Percentiles rank a stretch among this genome's conserved stretches.
phyloP scores from a whole-genome alignment of 1,140 invertebrate genomes.

The Drosophila baimaii region DNA sequence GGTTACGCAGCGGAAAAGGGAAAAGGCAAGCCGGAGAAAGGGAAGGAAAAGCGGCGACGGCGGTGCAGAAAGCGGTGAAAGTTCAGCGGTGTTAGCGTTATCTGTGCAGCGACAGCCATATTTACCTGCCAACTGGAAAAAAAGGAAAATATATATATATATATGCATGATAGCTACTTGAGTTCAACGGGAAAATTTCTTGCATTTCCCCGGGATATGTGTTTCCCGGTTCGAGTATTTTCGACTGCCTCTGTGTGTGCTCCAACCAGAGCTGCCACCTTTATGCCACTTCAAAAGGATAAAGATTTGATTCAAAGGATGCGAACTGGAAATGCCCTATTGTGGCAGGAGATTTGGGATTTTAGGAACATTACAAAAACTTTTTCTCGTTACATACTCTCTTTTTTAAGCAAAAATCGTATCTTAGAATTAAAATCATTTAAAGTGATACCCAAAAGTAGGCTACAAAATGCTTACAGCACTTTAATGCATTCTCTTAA shows the following conservation, averaged over 20 bases:
- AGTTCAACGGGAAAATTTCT: slow-evolving; percentile 56
- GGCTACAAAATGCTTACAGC: not conserved
- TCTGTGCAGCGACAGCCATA: slow-evolving; percentile 77
- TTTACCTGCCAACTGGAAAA: slow-evolving; percentile 71
- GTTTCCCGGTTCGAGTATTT: slow-evolving; percentile 32
- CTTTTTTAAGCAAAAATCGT: too few species aligned
- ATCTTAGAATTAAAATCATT: not conserved
- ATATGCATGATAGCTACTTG: slow-evolving; percentile 70
- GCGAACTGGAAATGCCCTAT: slow-evolving; percentile 26
- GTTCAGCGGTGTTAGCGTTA: slow-evolving; percentile 71
- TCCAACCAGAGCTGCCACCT: slow-evolving; percentile 17
- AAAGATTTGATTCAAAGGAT: slow-evolving; percentile 7
- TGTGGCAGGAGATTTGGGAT: not conserved
- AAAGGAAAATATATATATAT: slow-evolving; percentile 21
- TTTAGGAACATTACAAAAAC: not conserved
- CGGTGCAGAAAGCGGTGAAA: slow-evolving; percentile 32
- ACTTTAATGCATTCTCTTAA: too few species aligned
- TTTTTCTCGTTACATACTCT: too few species aligned
- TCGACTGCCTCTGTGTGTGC: slow-evolving; percentile 12
- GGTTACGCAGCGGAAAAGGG: slow-evolving; percentile 48
- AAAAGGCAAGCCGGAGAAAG: slow-evolving; percentile 33
- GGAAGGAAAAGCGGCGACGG: not conserved
- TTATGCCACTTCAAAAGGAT: slow-evolving; percentile 22
- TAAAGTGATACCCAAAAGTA: not conserved
- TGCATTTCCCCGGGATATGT: slow-evolving; percentile 35